Percentiles rank a stretch among this genome's conserved stretches.
phyloP scores from a whole-genome alignment of 2,113 vertebrate species.

The Brachyhypopomus gauderio region DNA sequence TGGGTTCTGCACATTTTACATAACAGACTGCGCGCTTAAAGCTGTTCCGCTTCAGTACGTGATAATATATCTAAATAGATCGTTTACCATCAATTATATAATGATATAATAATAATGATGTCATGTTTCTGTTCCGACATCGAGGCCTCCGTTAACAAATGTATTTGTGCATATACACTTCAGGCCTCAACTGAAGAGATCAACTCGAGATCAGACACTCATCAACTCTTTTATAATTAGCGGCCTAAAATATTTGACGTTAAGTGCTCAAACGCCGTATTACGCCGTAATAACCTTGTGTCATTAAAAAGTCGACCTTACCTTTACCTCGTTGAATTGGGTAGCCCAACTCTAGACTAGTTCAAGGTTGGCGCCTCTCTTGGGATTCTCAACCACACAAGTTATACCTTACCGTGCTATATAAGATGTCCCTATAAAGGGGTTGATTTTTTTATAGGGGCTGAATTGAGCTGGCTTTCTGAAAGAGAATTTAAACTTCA shows the following conservation, averaged over 20 bases:
- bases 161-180: neutral
- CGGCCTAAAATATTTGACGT: neutral
- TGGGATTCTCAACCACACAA: constrained; percentile 49
- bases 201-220: neutral
- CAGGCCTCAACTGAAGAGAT: constrained; percentile 21
- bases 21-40: too few relatives aligned
- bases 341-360: constrained; percentile 31
- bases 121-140: neutral
- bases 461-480: constrained; percentile 72
- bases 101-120: neutral
- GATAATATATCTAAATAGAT: neutral
- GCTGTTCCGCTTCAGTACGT: too few relatives aligned
- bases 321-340: constrained; percentile 49
- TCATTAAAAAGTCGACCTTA: constrained; percentile 56
- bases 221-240: neutral
- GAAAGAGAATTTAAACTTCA: constrained; percentile 83
- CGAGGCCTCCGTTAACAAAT: neutral
- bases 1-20: too few relatives aligned
- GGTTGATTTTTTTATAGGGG: constrained; percentile 67
- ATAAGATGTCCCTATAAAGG: constrained; percentile 66
- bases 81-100: neutral
- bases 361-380: constrained; percentile 44
- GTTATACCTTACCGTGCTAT: constrained; percentile 55
- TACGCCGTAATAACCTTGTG: constrained; percentile 21
- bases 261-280: neutral